A percentile compares a stretch with the other conserved stretches of the same genome.
phyloP scores from a whole-genome alignment of 2,797 vertebrate species.

The Melanotaenia maccullochi region DNA sequence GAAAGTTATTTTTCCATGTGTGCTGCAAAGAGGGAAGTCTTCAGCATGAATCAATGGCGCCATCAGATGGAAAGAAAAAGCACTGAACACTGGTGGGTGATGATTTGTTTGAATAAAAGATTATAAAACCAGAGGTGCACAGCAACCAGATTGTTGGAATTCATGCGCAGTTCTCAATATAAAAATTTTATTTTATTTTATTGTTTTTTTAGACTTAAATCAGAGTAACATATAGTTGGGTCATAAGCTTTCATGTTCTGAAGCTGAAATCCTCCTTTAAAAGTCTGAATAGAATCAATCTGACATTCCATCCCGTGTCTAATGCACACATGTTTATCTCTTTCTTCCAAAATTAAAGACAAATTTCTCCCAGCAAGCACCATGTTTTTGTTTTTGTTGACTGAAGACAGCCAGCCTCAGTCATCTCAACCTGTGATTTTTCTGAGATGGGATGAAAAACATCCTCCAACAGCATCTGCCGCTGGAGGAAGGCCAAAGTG shows the following conservation, averaged over 20 bases:
- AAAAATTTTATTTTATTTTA: background rate
- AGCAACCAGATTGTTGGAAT: constrained; percentile 24
- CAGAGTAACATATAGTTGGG: background rate
- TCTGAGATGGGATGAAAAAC: constrained; percentile 64
- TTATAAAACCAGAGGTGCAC: constrained; percentile 22
- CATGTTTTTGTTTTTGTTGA: constrained; percentile 18
- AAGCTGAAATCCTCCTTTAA: constrained; percentile 5
- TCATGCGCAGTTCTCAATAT: background rate
- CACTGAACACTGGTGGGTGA: background rate
- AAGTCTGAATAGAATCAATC: background rate
- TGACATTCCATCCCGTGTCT: background rate
- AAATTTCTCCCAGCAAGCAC: background rate
- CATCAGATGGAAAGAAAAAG: constrained; percentile 59
- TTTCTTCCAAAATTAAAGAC: background rate
- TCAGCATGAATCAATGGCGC: constrained; percentile 54
- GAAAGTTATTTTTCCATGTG: constrained; percentile 35
- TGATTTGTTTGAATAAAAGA: constrained; percentile 26
- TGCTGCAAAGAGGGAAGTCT: background rate
- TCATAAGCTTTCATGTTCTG: background rate
- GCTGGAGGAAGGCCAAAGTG: constrained; percentile 67
- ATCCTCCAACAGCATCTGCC: constrained; percentile 70
- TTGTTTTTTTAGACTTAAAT: constrained; percentile 17
- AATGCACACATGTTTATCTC: constrained; percentile 22
- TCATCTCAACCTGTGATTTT: constrained; percentile 62
- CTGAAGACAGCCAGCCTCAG: constrained; percentile 22